Evolutionary conservation across 35 echinoderm and acorn worm species (phyloP), one percentile per base, ranked within the genome.

Genomic region (Ophioderma brevispina): DNA sequence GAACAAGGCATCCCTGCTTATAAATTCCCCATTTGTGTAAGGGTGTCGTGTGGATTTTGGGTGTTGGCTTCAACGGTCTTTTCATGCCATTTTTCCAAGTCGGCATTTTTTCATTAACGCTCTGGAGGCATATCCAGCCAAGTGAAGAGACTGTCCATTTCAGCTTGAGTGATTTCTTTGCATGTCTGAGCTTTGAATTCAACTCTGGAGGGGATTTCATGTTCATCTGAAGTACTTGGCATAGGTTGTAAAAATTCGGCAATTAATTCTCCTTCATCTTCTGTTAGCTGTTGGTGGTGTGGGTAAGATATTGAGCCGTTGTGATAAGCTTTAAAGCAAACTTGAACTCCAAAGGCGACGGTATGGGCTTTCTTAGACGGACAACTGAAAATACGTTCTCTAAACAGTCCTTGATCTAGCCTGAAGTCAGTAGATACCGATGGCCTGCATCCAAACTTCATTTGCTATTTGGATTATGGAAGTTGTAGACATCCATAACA

Each of bases 361-460:
- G 92, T 14, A 93, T 75, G 23, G 92, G 92, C n/a, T 93, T 93
- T 64, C 70, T 77, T 39, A 89, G 32, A 17, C 86, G 90, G 50
- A 94, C 87, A 28, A 84, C 80, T 23, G 70, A 85, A 41, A 94
- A 89, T 21, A 94, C 37, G 89, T 94, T 93, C 80, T 94, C 92
- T 41, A 94, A 56, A 59, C 87, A 94, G 55, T 94, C 87, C n/a
- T 76, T 94, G 87, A 31, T 81, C 89, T 39, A 89, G 78, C 21
- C 92, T 55, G 4, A 80, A 64, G 38, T 86, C 85, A 30, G 89
- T 38, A 35, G 85, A 43, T 64, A 83, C 82, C 79, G 85, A 55
- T 89, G 63, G n/a, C 92, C 92, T 33, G 80, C 40, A 49, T 86
- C 41, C 75, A n/a, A 94, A 50, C 50, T 76, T 89, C 38, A 5